Evolutionary conservation across 2,888 invertebrate species (phyloP).

Genomic region (Taphrorychus bicolor): DNA sequence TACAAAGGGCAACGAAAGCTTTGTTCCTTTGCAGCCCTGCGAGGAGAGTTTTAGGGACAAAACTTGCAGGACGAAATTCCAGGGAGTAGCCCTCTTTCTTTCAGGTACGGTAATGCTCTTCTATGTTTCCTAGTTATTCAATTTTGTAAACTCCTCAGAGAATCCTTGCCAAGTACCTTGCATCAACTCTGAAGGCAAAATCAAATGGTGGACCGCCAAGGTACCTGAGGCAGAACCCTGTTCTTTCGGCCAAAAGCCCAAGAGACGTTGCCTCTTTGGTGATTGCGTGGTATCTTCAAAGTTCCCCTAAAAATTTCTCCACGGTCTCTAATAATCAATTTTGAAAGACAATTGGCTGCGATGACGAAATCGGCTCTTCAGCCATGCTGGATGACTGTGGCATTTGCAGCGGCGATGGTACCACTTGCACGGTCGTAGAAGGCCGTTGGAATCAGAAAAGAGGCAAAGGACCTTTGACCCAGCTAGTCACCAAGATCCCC

Average conservation of each 20-base stretch:
- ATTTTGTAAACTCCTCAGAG: too few species aligned
- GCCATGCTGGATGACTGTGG: slow-evolving; percentile 11
- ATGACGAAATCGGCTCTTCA: slow-evolving; percentile 20
- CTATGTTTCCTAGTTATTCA: too few species aligned
- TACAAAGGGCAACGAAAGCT: too few species aligned
- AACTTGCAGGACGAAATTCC: too few species aligned
- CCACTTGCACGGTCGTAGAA: slow-evolving; percentile 14
- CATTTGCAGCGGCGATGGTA: slow-evolving; percentile 17
- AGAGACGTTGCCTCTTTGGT: slow-evolving; percentile 17
- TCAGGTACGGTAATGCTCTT: too few species aligned
- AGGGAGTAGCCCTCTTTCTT: too few species aligned
- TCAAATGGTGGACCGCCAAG: slow-evolving; percentile 12
- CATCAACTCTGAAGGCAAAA: slow-evolving; percentile 2
- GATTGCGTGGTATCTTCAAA: slow-evolving; percentile 19
- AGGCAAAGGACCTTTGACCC: slow-evolving; percentile 5
- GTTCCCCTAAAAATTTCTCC: too few species aligned
- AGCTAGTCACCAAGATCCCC: slow-evolving; percentile 13
- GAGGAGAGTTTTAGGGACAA: neutral
- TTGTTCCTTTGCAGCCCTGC: slow-evolving; percentile 15
- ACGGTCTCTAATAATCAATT: too few species aligned
- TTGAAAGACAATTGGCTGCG: slow-evolving; percentile 22
- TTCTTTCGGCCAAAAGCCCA: slow-evolving; percentile 11
- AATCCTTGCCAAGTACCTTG: slow-evolving; percentile 21
- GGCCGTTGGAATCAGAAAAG: slow-evolving; percentile 17
- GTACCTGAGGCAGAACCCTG: slow-evolving; percentile 21